Evolutionary conservation across 2,113 vertebrate genomes (phyloP), one percentile per base, ranked within the genome.

Genomic region (Thamnophis sirtalis): DNA sequence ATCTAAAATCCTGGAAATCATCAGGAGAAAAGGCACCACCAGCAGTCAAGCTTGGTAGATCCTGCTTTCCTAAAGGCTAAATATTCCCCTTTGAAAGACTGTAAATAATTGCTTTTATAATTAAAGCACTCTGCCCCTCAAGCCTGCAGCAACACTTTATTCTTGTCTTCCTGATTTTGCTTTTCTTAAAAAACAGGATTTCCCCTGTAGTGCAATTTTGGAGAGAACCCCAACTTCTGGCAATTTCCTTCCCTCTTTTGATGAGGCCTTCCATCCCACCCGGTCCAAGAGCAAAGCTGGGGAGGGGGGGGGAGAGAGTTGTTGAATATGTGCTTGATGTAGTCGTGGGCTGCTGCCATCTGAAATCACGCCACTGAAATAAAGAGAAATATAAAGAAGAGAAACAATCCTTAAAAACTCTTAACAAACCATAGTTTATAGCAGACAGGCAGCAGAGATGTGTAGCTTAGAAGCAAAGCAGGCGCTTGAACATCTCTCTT

Each of bases 301-400:
- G 8, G 93, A 87, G 93, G 92, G 91, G 94, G 1, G 8, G 26
- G 91, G 94, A 91, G 90, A 92, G 93, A 91, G 48, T 93, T 58
- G 96, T 95, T 92, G 95, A 94, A 93, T 48, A 93, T 95, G 96
- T 93, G 0, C 94, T 95, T 95, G 96, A 90, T 95, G 97, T 53
- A 84, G 96, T 97, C 97, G 95, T 95, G 95, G 97, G 97, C 96
- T 19, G 97, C 96, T 95, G 96, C 96, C 95, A 96, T 96, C 96
- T 92, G 97, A 95, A 96, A 95, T 97, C 97, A 98, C 95, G 97
- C 97, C 84, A 97, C 98, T 98, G 97, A 96, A 98, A 98, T 93
- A 96, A 97, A 98, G 96, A 96, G 96, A 97, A 97, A 96, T 89
- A 94, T 93, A 96, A 94, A 90, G 58, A 92, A 17, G 54, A 91